phyloP scores from a whole-genome alignment of 2,888 invertebrate species.

The Agriopis leucophaearia region DNA sequence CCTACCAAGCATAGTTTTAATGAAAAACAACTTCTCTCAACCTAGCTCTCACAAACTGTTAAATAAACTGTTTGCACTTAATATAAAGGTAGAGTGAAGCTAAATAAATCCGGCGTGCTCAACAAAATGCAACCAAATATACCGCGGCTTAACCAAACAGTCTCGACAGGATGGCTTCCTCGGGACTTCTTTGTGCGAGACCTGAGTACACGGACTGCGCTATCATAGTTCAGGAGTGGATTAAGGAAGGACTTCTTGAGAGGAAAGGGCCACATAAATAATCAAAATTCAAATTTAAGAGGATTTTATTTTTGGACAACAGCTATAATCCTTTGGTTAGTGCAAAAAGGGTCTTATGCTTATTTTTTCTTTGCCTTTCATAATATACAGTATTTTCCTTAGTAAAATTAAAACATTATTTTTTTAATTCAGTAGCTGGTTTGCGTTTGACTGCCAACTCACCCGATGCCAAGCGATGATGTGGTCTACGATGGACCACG shows the following conservation, averaged over 20 bases:
- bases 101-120: slow-evolving; percentile 31
- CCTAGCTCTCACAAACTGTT: slow-evolving; percentile 2
- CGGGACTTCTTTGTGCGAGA: slow-evolving; percentile 47
- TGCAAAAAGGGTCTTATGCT: no score
- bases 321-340: no score
- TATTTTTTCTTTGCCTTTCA: no score
- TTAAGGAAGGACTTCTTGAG: not conserved
- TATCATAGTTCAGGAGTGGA: slow-evolving; percentile 2
- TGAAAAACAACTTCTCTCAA: slow-evolving; percentile 6
- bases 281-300: not conserved
- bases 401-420: no score
- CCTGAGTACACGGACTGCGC: slow-evolving; percentile 29
- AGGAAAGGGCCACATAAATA: not conserved
- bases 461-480: no score
- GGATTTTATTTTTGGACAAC: no score
- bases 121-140: slow-evolving; percentile 40
- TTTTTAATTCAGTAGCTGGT: no score
- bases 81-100: slow-evolving; percentile 31
- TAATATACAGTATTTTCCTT: no score
- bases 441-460: no score
- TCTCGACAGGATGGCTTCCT: slow-evolving; percentile 40
- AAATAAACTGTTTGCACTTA: slow-evolving; percentile 29
- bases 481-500: no score
- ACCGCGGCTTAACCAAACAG: slow-evolving; percentile 35
- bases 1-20: not conserved